phyloP scores from a whole-genome alignment of 2,888 invertebrate genomes.

The Rhingia rostrata region DNA sequence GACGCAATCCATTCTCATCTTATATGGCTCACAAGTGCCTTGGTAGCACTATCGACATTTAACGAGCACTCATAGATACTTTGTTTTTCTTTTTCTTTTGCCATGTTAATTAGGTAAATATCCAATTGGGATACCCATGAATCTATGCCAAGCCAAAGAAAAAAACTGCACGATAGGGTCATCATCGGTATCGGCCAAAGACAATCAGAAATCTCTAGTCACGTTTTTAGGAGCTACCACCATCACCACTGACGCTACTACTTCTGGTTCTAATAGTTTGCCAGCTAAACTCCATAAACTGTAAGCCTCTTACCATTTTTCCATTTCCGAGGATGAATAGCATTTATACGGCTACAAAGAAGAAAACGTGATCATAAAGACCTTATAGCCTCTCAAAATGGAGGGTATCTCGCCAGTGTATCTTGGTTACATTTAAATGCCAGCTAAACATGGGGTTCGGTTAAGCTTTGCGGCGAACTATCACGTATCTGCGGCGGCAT shows the following conservation, averaged over 20 bases:
- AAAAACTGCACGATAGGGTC: slow-evolving; percentile 38
- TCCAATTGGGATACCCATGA: slow-evolving; percentile 8
- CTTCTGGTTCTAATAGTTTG: slow-evolving; percentile 40
- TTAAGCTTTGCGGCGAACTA: slow-evolving; percentile 58
- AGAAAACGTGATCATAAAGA: slow-evolving; percentile 68
- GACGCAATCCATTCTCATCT: slow-evolving; percentile 24
- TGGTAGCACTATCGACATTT: slow-evolving; percentile 8
- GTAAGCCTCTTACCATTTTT: slow-evolving; percentile 54
- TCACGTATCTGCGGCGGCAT: slow-evolving; percentile 56
- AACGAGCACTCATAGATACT: slow-evolving; percentile 6
- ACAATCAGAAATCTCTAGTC: slow-evolving; percentile 67
- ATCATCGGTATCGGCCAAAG: slow-evolving; percentile 40
- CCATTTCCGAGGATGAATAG: slow-evolving; percentile 67
- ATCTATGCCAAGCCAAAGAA: slow-evolving; percentile 19
- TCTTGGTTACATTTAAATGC: slow-evolving; percentile 73
- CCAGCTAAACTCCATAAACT: slow-evolving; percentile 43
- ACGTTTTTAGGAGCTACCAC: slow-evolving; percentile 56
- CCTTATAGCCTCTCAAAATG: slow-evolving; percentile 60
- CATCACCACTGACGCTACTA: slow-evolving; percentile 3
- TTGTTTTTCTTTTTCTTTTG: neutral
- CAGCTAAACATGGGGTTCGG: slow-evolving; percentile 56
- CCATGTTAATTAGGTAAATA: slow-evolving; percentile 29
- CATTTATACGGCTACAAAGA: slow-evolving; percentile 22
- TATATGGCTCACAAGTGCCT: slow-evolving; percentile 6
- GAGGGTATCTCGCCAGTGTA: slow-evolving; percentile 68